Evolutionary conservation across 2,888 invertebrate genomes (phyloP).

Genomic region (Seladonia tumulorum): DNA sequence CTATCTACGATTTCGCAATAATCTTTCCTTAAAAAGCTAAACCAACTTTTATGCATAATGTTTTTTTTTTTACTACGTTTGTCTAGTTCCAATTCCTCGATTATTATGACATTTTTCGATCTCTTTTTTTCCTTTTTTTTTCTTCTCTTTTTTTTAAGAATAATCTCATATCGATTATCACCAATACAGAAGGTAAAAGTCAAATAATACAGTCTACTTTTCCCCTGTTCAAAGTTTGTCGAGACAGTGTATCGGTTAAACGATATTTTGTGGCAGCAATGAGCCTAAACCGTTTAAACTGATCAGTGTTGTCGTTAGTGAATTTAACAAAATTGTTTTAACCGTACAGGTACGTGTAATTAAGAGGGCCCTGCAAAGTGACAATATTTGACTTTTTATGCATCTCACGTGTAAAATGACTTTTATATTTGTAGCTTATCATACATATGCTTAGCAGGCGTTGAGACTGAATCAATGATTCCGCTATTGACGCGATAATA

Average conservation of each 20-base stretch:
- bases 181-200: not conserved
- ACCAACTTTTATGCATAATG: not conserved
- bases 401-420: not conserved
- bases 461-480: not conserved
- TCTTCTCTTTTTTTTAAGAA: too few species aligned
- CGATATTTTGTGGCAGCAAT: not conserved
- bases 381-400: constrained; percentile 9
- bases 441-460: not conserved
- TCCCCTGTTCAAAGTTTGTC: not conserved
- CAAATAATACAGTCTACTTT: not conserved
- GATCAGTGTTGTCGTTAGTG: not conserved
- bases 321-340: not conserved
- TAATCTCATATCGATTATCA: not conserved
- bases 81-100: not conserved
- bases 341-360: not conserved
- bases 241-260: not conserved
- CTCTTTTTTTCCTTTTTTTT: not conserved
- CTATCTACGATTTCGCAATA: too few species aligned
- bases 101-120: not conserved
- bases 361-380: not conserved
- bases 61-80: not conserved
- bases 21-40: not conserved
- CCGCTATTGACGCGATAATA: not conserved
- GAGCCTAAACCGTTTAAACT: not conserved
- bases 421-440: not conserved